These are phyloP conservation scores for Ageneiosus marmoratus DNA, from an alignment of 2,113 vertebrate genomes.

Conservation along the genomic window DNA sequence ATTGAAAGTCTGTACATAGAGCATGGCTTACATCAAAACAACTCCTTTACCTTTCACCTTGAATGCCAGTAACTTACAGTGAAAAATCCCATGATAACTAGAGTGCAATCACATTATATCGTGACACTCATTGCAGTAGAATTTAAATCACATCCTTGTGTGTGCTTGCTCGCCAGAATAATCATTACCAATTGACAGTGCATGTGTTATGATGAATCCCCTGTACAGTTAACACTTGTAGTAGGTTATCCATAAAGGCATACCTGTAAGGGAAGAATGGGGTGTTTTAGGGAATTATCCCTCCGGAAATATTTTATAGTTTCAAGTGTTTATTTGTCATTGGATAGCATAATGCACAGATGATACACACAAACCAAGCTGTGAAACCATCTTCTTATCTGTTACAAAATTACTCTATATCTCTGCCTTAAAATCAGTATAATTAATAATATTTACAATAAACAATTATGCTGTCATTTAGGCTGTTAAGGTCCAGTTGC, in stretches of 20 bases:
- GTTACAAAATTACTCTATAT: background rate
- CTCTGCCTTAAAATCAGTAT: background rate
- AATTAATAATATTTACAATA: background rate
- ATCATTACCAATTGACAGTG: conserved; percentile 31
- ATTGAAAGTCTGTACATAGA: conserved; percentile 24
- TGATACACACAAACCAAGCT: too few relatives aligned
- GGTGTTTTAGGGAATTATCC: background rate
- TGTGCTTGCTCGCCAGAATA: conserved; percentile 16
- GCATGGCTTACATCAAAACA: conserved; percentile 28
- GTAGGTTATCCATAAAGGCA: background rate
- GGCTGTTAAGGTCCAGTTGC: background rate
- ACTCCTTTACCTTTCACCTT: conserved; percentile 10
- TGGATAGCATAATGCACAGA: background rate
- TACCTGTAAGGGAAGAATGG: background rate
- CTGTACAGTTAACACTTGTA: conserved; percentile 17
- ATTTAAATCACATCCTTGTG: conserved; percentile 43
- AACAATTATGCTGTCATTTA: background rate
- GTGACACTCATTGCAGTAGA: conserved; percentile 27
- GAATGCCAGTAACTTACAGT: conserved; percentile 4
- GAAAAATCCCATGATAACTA: conserved; percentile 25
- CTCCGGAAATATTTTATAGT: background rate
- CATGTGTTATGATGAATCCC: conserved; percentile 30
- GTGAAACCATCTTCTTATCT: too few relatives aligned
- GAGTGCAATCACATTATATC: conserved; percentile 38
- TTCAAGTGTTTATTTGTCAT: background rate